Evolutionary conservation across 1,140 invertebrate species (phyloP).

Genomic region (Anoplolepis gracilipes): DNA sequence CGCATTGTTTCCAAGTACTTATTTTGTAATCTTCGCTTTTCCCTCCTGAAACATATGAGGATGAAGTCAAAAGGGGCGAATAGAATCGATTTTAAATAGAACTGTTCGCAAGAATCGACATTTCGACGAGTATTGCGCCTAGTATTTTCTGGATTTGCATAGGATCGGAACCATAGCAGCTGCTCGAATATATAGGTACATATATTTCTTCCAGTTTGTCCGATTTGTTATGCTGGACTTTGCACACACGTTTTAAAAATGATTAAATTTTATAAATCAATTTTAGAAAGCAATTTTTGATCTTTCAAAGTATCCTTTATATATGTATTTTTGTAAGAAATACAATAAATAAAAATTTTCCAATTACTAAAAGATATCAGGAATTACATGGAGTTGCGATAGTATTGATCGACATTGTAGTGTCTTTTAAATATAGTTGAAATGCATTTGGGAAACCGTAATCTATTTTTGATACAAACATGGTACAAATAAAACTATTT

Average conservation of each 20-base stretch:
- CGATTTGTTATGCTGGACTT: constrained; percentile 40
- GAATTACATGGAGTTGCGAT: neutral
- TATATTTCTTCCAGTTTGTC: constrained; percentile 21
- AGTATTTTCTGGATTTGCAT: constrained; percentile 62
- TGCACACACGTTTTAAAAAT: too few species aligned
- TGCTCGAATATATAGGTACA: constrained; percentile 24
- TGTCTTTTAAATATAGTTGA: constrained; percentile 10
- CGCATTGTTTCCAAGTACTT: neutral
- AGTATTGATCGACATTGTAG: constrained; percentile 6
- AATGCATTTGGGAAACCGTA: constrained; percentile 22
- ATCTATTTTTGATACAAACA: constrained; percentile 38
- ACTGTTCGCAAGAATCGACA: constrained; percentile 49
- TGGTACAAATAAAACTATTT: constrained; percentile 24
- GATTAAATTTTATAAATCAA: too few species aligned
- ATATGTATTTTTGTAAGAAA: constrained; percentile 12
- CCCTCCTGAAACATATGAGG: neutral
- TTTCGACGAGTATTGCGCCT: constrained; percentile 46
- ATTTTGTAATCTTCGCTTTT: neutral
- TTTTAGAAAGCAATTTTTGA: too few species aligned
- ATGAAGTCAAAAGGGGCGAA: constrained; percentile 20
- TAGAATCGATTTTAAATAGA: constrained; percentile 67
- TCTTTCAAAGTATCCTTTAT: too few species aligned
- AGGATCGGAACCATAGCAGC: constrained; percentile 30
- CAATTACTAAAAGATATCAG: neutral
- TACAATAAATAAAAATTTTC: neutral